These are phyloP conservation scores for Apamea epomidion DNA, from an alignment of 2,888 invertebrate species.

Conservation along the genomic window DNA sequence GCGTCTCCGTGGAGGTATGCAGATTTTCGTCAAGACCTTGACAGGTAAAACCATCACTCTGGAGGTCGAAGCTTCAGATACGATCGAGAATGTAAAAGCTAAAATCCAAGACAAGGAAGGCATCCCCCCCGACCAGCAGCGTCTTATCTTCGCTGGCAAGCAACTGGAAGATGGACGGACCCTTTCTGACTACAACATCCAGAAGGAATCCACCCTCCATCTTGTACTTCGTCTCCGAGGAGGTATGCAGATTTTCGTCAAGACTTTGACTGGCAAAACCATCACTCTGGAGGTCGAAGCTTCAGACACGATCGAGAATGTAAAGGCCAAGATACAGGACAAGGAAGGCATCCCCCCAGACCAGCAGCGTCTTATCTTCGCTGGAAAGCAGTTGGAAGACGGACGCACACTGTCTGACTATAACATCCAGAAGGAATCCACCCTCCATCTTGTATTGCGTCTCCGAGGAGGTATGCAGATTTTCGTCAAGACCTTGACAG, in stretches of 20 bases:
- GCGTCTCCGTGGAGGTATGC: slow-evolving; percentile 74
- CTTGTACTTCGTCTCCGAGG: slow-evolving; percentile 78
- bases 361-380: slow-evolving; percentile 34
- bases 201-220: slow-evolving; percentile 81
- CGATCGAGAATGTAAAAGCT: slow-evolving; percentile 52
- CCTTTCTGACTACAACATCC: slow-evolving; percentile 68
- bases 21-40: slow-evolving; percentile 65
- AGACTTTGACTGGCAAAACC: slow-evolving; percentile 27
- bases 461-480: slow-evolving; percentile 67
- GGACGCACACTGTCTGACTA: slow-evolving; percentile 41
- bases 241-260: slow-evolving; percentile 34
- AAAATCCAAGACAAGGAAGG: slow-evolving; percentile 59
- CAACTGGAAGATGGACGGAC: slow-evolving; percentile 56
- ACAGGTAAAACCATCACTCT: slow-evolving; percentile 48
- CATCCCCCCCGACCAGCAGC: slow-evolving; percentile 56
- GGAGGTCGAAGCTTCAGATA: slow-evolving; percentile 40
- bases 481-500: slow-evolving; percentile 27
- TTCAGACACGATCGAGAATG: slow-evolving; percentile 23
- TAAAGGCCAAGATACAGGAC: slow-evolving; percentile 28
- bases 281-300: slow-evolving; percentile 19
- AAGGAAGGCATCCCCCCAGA: slow-evolving; percentile 37
- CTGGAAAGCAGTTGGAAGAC: slow-evolving; percentile 23
- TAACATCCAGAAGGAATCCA: slow-evolving; percentile 80
- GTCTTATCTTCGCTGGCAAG: slow-evolving; percentile 52
- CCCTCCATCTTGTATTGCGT: slow-evolving; percentile 73